Base-by-base conservation (phyloP, 2,888 invertebrate genomes). In the Latheticus oryzae region DNA sequence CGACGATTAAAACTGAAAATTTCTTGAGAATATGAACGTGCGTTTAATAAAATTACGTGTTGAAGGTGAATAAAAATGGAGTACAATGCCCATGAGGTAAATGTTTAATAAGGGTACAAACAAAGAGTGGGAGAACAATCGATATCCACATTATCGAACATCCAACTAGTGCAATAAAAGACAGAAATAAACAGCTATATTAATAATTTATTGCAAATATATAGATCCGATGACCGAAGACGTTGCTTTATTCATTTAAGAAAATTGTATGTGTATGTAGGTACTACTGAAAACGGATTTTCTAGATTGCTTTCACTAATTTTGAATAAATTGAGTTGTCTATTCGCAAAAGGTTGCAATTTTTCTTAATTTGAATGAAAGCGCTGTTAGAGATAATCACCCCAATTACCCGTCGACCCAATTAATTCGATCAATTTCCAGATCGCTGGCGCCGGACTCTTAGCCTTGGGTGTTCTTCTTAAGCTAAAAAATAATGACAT, bases 401-500 rank as follows among this genome's bases (percentile, higher is more conserved):
- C 12, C 11, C 24, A 11, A 40, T 23, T 32, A n/a, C n/a, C n/a
- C n/a, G 15, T 9, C 28, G 32, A 32, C 45, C 30, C 30, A 45
- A 32, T 45, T 45, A 45, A 45, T n/a, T 12, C 19, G 12, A 33
- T 47, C 37, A 33, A 50, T 43, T 63, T 62, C 8, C 43, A 69
- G 69, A 57, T 68, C 40, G 65, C 68, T 17, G 69, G 69, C 21
- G 65, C 60, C 26, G 54, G 64, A 1, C 38, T 69, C 4, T 24
- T 69, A 15, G 65, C 60, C 8, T 52, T 67, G 5, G 69, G 69
- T 21, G 57, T 69, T 0, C 47, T 68, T n/a, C 52, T 68, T 12
- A 68, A 68, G 42, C 32, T 69, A 30, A 60, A 64, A 38, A 69
- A 67, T 32, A 60, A 65, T 57, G 67, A 65, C 16, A 64, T 69